phyloP scores from a whole-genome alignment of 2,113 vertebrate genomes.

The Petaurus breviceps region DNA sequence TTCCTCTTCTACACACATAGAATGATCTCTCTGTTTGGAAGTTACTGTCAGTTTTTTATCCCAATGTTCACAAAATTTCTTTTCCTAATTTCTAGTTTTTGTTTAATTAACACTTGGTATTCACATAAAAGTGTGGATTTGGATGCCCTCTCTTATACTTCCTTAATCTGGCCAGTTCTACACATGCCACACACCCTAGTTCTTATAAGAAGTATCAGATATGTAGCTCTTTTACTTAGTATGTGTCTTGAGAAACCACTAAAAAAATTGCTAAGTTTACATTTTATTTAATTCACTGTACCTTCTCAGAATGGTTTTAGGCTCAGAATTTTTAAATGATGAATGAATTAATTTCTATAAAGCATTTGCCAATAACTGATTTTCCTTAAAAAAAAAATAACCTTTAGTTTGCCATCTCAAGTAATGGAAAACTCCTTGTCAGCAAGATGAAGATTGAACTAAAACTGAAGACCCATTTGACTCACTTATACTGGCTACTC shows the following conservation, averaged over 20 bases:
- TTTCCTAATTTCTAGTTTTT: background rate
- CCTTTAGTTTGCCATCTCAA: background rate
- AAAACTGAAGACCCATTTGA: background rate
- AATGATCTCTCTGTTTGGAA: background rate
- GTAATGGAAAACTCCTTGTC: background rate
- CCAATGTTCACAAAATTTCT: background rate
- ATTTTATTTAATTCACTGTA: background rate
- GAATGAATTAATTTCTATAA: background rate
- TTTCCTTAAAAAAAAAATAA: background rate
- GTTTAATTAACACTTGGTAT: background rate
- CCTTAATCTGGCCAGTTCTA: background rate
- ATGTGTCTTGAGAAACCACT: background rate
- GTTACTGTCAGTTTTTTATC: background rate
- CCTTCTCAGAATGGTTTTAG: background rate
- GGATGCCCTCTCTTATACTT: background rate
- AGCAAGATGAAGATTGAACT: background rate
- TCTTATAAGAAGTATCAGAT: background rate
- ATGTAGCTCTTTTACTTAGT: background rate
- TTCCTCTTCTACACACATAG: background rate
- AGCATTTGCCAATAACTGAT: background rate
- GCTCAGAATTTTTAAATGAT: background rate
- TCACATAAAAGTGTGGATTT: background rate
- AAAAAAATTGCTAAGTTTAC: background rate
- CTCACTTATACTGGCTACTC: background rate
- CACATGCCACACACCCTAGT: background rate